These are phyloP conservation scores for Plectropomus leopardus DNA, from an alignment of 2,113 vertebrate species.

Conservation along the genomic window DNA sequence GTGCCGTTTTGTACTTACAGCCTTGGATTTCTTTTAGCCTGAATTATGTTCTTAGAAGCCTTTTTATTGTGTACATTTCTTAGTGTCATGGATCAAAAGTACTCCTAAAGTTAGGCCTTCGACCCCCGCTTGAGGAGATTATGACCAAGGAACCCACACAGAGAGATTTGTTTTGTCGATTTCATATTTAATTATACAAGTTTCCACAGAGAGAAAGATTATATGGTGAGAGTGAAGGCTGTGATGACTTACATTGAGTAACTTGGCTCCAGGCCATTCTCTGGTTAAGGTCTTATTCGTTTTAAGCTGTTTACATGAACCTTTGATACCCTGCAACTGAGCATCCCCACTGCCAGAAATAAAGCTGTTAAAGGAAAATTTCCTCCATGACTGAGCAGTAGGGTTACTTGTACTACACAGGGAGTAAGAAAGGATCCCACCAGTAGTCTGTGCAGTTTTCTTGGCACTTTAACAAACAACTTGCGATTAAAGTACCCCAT, in stretches of 20 bases:
- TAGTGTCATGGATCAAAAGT: slow-evolving; percentile 10
- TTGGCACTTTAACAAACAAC: background rate
- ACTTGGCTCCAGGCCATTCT: slow-evolving; percentile 17
- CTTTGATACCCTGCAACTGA: slow-evolving; percentile 14
- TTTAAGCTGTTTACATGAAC: slow-evolving; percentile 40
- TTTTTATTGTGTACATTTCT: slow-evolving; percentile 20
- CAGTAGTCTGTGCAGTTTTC: background rate
- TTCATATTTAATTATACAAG: background rate
- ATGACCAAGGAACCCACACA: background rate
- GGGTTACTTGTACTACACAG: background rate
- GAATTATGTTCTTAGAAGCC: slow-evolving; percentile 29
- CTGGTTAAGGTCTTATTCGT: slow-evolving; percentile 22
- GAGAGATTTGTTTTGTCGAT: background rate
- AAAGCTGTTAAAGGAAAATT: slow-evolving; percentile 18
- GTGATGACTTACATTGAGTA: slow-evolving; percentile 22
- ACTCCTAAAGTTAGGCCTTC: background rate
- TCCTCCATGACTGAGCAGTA: slow-evolving; percentile 27
- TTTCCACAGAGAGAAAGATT: slow-evolving; percentile 5
- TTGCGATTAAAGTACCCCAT: background rate
- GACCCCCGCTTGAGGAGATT: background rate
- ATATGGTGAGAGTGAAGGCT: background rate
- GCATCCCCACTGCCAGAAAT: slow-evolving; percentile 4
- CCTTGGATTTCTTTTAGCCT: slow-evolving; percentile 33
- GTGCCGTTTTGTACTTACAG: slow-evolving; percentile 45
- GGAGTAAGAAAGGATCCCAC: background rate